Evolutionary conservation across 2,113 vertebrate species (phyloP).

Genomic region (Poecile atricapillus): DNA sequence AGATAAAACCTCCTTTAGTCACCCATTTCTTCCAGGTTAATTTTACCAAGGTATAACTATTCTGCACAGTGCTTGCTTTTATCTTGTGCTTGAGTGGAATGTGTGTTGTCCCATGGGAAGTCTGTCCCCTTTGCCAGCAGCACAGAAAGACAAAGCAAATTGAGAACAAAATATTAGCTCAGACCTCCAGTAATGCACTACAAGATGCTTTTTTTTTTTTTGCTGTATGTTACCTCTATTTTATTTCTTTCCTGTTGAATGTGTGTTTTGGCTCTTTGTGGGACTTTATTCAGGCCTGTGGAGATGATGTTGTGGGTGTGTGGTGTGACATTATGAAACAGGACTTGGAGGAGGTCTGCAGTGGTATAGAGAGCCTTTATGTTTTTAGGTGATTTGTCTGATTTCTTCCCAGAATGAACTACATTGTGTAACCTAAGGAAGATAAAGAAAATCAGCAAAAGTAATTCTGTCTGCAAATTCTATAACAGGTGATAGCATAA

Average conservation of each 20-base stretch:
- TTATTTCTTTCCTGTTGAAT: background rate
- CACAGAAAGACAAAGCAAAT: background rate
- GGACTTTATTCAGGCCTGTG: background rate
- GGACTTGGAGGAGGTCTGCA: background rate
- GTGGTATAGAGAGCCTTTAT: background rate
- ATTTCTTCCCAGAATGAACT: background rate
- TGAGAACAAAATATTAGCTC: background rate
- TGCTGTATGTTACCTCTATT: fast-evolving
- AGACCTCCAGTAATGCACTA: background rate
- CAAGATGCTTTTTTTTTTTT: background rate
- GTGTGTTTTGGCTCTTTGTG: background rate
- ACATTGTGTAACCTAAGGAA: background rate
- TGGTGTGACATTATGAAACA: background rate
- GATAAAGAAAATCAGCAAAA: background rate
- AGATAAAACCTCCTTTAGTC: background rate
- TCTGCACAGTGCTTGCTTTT: background rate
- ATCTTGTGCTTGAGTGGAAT: background rate
- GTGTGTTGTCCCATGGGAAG: background rate
- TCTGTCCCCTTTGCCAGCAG: background rate
- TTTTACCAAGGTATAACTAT: background rate
- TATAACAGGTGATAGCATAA: background rate
- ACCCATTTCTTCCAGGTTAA: background rate
- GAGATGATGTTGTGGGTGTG: background rate
- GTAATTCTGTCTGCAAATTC: background rate
- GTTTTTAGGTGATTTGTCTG: background rate